Evolutionary conservation across 2,888 invertebrate genomes (phyloP).

Genomic region (Orchestes rusci): DNA sequence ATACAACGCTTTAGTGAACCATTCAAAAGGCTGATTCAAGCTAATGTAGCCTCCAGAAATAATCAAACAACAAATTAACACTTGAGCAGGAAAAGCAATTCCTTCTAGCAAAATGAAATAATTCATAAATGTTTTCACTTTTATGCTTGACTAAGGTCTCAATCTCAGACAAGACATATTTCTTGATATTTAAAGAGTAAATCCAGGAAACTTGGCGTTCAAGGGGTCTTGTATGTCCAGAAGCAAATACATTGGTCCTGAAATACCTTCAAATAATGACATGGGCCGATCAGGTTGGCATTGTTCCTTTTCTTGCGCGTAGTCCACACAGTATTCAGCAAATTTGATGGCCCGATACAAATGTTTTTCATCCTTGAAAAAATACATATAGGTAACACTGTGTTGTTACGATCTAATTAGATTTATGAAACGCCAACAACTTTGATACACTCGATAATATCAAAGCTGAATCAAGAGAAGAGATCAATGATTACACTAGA

Average conservation of each 20-base stretch:
- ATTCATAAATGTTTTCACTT: background rate
- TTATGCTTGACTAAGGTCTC: no score
- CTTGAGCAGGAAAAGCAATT: no score
- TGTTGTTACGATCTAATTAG: no score
- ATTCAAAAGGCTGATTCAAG: no score
- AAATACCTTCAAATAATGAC: conserved; percentile 77
- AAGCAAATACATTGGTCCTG: conserved; percentile 71
- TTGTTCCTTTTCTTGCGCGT: conserved; percentile 59
- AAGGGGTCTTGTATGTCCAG: conserved; percentile 58
- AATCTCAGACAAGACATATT: no score
- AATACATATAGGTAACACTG: background rate
- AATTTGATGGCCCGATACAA: conserved; percentile 72
- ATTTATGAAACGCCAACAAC: no score
- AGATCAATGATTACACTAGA: no score
- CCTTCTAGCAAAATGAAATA: background rate
- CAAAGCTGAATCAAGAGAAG: no score
- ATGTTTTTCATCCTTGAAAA: conserved; percentile 55
- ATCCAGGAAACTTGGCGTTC: conserved; percentile 70
- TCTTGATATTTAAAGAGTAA: conserved; percentile 33
- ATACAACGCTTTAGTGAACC: no score
- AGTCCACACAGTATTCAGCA: conserved; percentile 72
- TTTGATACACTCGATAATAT: no score
- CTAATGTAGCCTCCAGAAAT: no score
- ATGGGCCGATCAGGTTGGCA: conserved; percentile 71
- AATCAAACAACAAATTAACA: no score